phyloP scores from a whole-genome alignment of 2,888 invertebrate genomes.

The Pheosia gnoma region DNA sequence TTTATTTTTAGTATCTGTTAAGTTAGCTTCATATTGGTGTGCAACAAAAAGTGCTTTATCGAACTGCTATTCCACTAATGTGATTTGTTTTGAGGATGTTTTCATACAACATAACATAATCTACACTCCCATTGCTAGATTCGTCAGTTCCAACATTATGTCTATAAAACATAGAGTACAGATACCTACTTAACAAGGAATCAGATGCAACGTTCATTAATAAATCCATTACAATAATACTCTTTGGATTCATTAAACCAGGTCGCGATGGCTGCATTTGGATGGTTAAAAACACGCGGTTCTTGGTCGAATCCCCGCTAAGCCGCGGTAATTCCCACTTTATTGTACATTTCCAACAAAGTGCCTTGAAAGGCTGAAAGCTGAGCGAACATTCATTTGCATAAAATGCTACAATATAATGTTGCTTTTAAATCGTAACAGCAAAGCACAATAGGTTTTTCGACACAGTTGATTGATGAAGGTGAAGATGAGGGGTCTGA shows the following conservation, averaged over 20 bases:
- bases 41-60: too few relatives aligned
- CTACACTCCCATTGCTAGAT: too few relatives aligned
- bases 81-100: too few relatives aligned
- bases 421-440: conserved; percentile 60
- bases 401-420: conserved; percentile 65
- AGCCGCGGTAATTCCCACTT: conserved; percentile 48
- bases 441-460: conserved; percentile 59
- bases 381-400: conserved; percentile 65
- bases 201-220: background rate
- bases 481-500: conserved; percentile 42
- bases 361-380: conserved; percentile 65
- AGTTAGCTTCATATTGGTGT: too few relatives aligned
- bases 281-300: conserved; percentile 34
- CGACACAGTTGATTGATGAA: conserved; percentile 59
- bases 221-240: conserved; percentile 1
- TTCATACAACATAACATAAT: too few relatives aligned
- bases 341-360: conserved; percentile 65
- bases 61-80: too few relatives aligned
- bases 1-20: too few relatives aligned
- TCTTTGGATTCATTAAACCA: conserved; percentile 1
- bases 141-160: too few relatives aligned
- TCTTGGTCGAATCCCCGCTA: conserved; percentile 50
- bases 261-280: conserved; percentile 16
- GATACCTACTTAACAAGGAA: background rate
- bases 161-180: background rate